A percentile compares a stretch with the other conserved stretches of the same genome.
These are phyloP conservation scores for Stegodyphus dumicola DNA, from an alignment of 1,140 invertebrate genomes.

Conservation along the genomic window DNA sequence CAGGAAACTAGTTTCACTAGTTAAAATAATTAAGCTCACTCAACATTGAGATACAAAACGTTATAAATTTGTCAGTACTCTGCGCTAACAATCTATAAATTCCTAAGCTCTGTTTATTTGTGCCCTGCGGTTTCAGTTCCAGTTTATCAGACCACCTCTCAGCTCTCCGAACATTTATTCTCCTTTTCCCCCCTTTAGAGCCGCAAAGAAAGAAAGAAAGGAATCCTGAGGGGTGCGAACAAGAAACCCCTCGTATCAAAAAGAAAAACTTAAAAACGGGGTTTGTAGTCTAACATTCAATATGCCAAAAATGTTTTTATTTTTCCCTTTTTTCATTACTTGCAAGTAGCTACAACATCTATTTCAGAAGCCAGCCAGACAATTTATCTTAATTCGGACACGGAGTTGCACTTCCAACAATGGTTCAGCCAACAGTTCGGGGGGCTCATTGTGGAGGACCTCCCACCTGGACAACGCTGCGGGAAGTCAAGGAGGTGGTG, in stretches of 20 bases:
- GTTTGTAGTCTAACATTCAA: background rate
- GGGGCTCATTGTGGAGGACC: slow-evolving; percentile 6
- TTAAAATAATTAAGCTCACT: background rate
- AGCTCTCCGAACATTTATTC: background rate
- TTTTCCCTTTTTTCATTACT: slow-evolving; percentile 7
- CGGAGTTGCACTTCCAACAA: background rate
- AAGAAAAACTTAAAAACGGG: background rate
- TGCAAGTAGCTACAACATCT: slow-evolving; percentile 8
- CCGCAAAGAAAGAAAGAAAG: background rate
- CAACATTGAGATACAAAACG: background rate
- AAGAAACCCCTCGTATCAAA: background rate
- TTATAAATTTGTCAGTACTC: background rate
- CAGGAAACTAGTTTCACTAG: background rate
- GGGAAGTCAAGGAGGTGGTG: background rate
- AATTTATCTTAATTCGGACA: slow-evolving; percentile 49
- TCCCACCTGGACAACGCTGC: slow-evolving; percentile 21
- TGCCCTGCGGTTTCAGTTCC: background rate
- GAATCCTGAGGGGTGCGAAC: slow-evolving; percentile 38
- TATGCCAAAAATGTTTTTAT: background rate
- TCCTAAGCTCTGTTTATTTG: background rate
- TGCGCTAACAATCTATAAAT: background rate
- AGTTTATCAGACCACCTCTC: background rate
- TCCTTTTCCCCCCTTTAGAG: background rate
- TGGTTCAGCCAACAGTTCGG: background rate
- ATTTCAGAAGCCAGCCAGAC: slow-evolving; percentile 18